Evolutionary conservation across 2,113 vertebrate genomes (phyloP).

Genomic region (Indicator maculatus): DNA sequence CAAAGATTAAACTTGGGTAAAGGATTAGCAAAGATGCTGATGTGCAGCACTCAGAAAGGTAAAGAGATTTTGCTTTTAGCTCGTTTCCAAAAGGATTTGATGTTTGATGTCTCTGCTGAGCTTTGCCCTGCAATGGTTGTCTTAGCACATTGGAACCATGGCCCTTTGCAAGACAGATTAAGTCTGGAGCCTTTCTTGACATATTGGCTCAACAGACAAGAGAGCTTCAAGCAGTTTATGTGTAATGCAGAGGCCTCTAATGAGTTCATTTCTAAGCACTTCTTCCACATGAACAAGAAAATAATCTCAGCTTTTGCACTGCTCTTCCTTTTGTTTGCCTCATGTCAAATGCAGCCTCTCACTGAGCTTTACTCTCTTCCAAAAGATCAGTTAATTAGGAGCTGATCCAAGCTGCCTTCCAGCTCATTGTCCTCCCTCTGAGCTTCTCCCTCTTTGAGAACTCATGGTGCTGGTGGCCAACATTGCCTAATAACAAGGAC

Average conservation of each 20-base stretch:
- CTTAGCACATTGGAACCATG: neutral
- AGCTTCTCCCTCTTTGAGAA: neutral
- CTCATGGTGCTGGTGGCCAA: neutral
- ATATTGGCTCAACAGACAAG: neutral
- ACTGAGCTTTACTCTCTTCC: neutral
- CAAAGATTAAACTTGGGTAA: neutral
- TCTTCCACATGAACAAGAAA: neutral
- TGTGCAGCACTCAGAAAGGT: neutral
- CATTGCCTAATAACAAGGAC: neutral
- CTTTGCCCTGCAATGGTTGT: neutral
- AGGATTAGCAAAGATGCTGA: slow-evolving; percentile 7
- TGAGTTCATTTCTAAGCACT: neutral
- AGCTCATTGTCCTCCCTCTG: neutral
- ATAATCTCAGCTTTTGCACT: neutral
- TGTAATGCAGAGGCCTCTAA: neutral
- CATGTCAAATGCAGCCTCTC: fast-evolving
- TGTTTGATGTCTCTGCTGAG: neutral
- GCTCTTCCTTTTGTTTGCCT: neutral
- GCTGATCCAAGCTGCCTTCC: neutral
- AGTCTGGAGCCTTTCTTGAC: neutral
- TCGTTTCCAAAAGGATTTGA: slow-evolving; percentile 7
- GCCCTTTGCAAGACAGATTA: neutral
- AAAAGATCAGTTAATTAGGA: neutral
- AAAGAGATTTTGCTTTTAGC: neutral
- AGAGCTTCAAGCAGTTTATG: neutral